Evolutionary conservation across 2,888 invertebrate species (phyloP).

Genomic region (Pycnomerus fuliginosus): DNA sequence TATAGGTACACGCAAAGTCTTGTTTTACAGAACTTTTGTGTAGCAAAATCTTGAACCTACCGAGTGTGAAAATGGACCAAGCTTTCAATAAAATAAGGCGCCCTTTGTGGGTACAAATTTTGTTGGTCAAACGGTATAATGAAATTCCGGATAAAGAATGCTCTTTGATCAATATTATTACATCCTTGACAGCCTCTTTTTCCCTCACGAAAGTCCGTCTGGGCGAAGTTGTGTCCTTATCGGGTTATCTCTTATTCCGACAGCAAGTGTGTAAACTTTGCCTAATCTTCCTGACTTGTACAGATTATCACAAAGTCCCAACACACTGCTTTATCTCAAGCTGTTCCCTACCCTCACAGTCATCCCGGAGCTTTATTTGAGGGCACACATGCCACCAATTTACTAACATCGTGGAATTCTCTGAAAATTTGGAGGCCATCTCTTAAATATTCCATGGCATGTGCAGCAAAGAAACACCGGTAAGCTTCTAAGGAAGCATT

Average conservation of each 20-base stretch:
- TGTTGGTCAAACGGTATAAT: no score
- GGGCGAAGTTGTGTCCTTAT: constrained; percentile 9
- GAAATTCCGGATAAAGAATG: no score
- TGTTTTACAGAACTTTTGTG: no score
- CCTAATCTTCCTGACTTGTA: constrained; percentile 15
- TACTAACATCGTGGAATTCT: not conserved
- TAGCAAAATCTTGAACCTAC: no score
- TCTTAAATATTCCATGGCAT: not conserved
- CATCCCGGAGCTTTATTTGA: constrained; percentile 5
- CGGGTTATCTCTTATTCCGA: constrained; percentile 17
- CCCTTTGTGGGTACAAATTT: no score
- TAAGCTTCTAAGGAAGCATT: constrained; percentile 15
- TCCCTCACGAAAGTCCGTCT: no score
- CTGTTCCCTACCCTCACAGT: constrained; percentile 3
- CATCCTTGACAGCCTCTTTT: no score
- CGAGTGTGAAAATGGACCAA: no score
- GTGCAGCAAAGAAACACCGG: constrained; percentile 1
- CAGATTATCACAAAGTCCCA: constrained; percentile 14
- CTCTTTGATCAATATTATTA: no score
- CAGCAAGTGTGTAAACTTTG: constrained; percentile 18
- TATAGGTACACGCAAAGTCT: no score
- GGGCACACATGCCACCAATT: constrained; percentile 8
- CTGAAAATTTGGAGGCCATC: not conserved
- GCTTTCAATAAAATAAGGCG: no score
- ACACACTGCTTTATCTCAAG: constrained; percentile 11